A percentile compares a stretch with the other conserved stretches of the same genome.
Conservation (phyloP, 2,113 vertebrate species). For the Alectura lathami region DNA sequence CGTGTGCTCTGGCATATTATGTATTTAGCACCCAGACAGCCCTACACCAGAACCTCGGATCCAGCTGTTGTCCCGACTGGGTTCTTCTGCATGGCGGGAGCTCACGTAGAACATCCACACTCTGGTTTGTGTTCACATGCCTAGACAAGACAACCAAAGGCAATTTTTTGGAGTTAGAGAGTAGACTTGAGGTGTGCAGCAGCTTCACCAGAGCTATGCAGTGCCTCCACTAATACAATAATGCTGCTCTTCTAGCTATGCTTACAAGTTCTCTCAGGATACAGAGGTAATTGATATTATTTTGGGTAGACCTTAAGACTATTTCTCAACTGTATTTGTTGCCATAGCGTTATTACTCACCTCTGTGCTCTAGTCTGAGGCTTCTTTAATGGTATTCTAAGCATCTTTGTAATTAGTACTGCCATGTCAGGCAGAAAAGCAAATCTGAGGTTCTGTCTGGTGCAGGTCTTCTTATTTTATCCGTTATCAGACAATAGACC, state of each 20-base stretch:
- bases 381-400: conserved; percentile 6
- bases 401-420: conserved; percentile 19
- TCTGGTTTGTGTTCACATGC: not conserved
- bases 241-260: not conserved
- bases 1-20: not conserved
- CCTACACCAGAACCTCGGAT: not conserved
- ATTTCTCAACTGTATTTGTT: conserved; percentile 9
- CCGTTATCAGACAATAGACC: not conserved
- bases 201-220: not conserved
- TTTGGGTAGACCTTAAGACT: not conserved
- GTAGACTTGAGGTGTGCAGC: not conserved
- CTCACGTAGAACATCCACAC: accelerated
- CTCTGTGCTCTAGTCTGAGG: not conserved
- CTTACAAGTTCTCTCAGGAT: not conserved
- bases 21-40: not conserved
- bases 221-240: not conserved
- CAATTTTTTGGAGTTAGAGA: not conserved
- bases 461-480: conserved; percentile 11
- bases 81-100: not conserved
- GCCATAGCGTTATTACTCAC: not conserved
- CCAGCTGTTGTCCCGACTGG: accelerated
- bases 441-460: conserved; percentile 9
- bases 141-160: not conserved
- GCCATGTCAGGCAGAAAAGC: not conserved
- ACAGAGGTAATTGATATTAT: not conserved